These are phyloP conservation scores for Lytechinus pictus DNA, from an alignment of 35 echinoderm and acorn worm genomes.

Conservation along the genomic window DNA sequence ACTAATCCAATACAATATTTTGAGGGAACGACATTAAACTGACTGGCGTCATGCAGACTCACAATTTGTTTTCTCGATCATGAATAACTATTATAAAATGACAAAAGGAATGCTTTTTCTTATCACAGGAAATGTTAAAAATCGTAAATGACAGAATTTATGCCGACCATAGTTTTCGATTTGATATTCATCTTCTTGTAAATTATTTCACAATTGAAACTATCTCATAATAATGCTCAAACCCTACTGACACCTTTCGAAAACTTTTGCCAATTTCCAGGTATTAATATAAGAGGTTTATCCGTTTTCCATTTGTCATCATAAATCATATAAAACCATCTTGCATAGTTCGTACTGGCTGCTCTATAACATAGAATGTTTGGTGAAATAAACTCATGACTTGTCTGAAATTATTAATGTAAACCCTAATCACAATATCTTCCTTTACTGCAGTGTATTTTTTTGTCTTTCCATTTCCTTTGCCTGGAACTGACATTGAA, in stretches of 20 bases:
- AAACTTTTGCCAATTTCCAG: background rate
- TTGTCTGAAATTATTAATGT: too few species aligned
- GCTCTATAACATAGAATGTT: too few species aligned
- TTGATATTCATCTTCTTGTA: background rate
- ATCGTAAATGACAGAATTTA: background rate
- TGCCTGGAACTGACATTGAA: too few species aligned
- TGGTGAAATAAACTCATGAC: too few species aligned
- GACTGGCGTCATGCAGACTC: background rate
- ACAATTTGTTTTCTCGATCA: background rate
- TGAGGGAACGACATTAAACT: background rate
- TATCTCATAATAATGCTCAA: background rate
- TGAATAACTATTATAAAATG: background rate
- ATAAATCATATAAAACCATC: too few species aligned
- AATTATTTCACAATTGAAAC: background rate
- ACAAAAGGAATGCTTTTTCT: background rate
- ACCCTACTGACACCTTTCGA: background rate
- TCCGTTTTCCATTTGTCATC: too few species aligned
- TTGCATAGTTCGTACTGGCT: too few species aligned
- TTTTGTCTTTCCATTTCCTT: too few species aligned
- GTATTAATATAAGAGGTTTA: background rate
- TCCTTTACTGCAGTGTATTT: too few species aligned
- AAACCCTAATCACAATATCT: too few species aligned
- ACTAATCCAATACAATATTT: background rate
- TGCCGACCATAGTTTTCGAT: too few species aligned
- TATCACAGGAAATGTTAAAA: background rate